Evolutionary conservation across 2,113 vertebrate genomes (phyloP).

Genomic region (Oreochromis spilurus): DNA sequence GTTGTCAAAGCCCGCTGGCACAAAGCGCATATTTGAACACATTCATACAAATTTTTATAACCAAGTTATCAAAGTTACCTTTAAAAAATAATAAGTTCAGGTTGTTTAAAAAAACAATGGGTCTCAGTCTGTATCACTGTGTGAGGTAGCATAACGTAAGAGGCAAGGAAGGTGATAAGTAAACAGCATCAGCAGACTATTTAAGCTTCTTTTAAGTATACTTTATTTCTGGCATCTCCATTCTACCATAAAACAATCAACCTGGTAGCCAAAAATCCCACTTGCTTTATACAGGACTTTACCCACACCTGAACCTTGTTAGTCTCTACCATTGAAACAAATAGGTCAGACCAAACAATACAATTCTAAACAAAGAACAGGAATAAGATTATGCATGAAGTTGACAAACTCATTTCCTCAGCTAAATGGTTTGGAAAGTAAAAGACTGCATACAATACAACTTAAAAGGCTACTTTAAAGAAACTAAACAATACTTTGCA

Average conservation of each 20-base stretch:
- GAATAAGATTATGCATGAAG: background rate
- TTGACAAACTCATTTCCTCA: background rate
- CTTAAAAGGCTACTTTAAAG: background rate
- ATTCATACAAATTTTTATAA: background rate
- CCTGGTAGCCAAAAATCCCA: background rate
- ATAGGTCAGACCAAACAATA: background rate
- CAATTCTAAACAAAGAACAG: background rate
- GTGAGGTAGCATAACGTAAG: background rate
- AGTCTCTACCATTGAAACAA: background rate
- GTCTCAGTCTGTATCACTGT: background rate
- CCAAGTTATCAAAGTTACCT: background rate
- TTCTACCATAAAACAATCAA: background rate
- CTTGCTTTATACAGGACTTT: background rate
- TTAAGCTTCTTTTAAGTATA: background rate
- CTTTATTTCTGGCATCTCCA: background rate
- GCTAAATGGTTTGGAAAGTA: background rate
- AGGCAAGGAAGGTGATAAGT: too few species aligned
- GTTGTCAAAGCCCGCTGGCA: background rate
- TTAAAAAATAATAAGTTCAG: background rate
- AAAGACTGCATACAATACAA: background rate
- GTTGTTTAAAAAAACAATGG: background rate
- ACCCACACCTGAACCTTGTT: background rate
- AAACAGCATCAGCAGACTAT: background rate
- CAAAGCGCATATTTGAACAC: background rate
- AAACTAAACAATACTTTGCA: background rate